These are phyloP conservation scores for Syrphus vitripennis DNA, from an alignment of 2,888 invertebrate species.

Conservation along the genomic window DNA sequence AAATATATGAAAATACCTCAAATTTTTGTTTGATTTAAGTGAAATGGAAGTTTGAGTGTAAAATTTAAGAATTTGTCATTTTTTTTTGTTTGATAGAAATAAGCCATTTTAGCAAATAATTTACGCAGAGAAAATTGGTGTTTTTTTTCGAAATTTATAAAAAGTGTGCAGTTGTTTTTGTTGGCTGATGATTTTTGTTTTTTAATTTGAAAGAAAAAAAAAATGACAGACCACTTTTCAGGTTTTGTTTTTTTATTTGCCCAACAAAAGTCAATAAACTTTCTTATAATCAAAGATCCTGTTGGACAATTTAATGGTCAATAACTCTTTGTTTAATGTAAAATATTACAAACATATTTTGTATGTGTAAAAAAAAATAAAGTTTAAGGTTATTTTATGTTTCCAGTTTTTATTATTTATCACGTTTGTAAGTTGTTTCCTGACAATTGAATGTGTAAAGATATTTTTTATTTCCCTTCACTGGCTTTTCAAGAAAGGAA, in stretches of 20 bases:
- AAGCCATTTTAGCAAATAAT: neutral
- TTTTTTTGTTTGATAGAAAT: neutral
- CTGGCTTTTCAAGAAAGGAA: neutral
- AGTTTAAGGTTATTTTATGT: neutral
- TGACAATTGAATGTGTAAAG: neutral
- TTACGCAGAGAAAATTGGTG: neutral
- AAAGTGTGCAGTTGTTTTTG: neutral
- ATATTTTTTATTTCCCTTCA: neutral
- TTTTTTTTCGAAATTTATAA: neutral
- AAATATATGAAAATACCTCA: neutral
- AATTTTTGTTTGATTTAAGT: neutral
- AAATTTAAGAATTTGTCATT: neutral
- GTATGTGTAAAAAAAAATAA: neutral
- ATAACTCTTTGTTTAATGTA: neutral
- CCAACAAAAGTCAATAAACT: neutral
- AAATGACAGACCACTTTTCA: neutral
- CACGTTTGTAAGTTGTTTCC: neutral
- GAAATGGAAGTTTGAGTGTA: neutral
- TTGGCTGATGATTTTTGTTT: neutral
- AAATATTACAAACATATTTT: neutral
- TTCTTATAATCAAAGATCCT: neutral
- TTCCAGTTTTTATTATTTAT: neutral
- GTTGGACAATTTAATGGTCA: neutral
- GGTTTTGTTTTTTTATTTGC: neutral
- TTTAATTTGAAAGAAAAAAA: neutral